A percentile compares a stretch with the other conserved stretches of the same genome.
Conservation (phyloP, 2,797 vertebrate species). For the Discoglossus pictus region DNA sequence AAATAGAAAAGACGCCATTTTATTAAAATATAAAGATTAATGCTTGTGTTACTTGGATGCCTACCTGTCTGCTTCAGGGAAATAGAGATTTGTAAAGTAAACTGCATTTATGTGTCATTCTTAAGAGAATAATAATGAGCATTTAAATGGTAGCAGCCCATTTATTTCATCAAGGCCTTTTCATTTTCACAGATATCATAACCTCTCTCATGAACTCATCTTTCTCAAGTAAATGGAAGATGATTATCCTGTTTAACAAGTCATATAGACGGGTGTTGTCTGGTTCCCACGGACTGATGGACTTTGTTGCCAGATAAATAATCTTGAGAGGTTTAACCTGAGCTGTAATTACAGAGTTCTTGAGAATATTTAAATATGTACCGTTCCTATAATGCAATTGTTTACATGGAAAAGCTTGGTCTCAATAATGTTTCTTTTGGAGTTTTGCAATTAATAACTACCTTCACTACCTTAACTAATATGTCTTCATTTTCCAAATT, state of each 20-base stretch:
- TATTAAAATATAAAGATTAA: no score
- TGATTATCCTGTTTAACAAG: slow-evolving; percentile 38
- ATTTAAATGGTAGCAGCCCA: neutral
- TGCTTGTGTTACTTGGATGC: no score
- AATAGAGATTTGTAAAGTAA: neutral
- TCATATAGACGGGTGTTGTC: slow-evolving; percentile 37
- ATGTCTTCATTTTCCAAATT: no score
- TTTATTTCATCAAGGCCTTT: neutral
- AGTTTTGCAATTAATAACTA: neutral
- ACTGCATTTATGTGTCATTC: neutral
- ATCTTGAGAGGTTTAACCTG: slow-evolving; percentile 29
- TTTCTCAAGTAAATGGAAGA: slow-evolving; percentile 19
- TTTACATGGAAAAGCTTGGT: neutral
- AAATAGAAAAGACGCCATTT: no score
- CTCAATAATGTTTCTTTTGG: neutral
- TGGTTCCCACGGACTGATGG: slow-evolving; percentile 37
- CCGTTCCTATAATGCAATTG: neutral
- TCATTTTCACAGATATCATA: slow-evolving; percentile 6
- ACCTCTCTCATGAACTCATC: slow-evolving; percentile 18
- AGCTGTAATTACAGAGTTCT: slow-evolving; percentile 39
- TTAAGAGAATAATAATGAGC: neutral
- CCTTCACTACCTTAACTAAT: no score
- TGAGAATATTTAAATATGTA: slow-evolving; percentile 37
- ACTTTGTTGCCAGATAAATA: slow-evolving; percentile 39
- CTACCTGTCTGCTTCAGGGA: neutral